Conservation (phyloP, 2,797 vertebrate genomes). For the Enteromius afrohamiltoni region DNA sequence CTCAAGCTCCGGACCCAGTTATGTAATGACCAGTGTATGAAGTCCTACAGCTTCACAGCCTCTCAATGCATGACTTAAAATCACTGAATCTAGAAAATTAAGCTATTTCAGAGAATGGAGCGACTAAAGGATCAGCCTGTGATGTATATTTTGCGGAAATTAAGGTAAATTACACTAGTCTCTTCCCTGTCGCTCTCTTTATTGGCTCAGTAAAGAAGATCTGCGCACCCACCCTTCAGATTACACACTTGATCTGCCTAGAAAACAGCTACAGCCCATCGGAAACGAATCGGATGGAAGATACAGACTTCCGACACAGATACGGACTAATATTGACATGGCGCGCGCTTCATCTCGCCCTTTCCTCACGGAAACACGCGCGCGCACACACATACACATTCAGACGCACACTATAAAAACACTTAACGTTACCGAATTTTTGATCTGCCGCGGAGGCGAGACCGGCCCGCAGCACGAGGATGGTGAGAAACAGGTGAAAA, state of each 20-base stretch:
- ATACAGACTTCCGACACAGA: neutral
- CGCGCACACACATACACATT: neutral
- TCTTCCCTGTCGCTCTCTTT: neutral
- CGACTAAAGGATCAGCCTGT: neutral
- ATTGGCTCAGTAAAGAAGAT: neutral
- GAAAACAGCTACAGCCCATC: neutral
- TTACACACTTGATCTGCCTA: neutral
- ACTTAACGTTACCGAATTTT: slow-evolving; percentile 67
- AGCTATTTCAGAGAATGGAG: neutral
- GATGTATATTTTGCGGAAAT: neutral
- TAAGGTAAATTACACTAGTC: neutral
- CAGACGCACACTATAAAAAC: neutral
- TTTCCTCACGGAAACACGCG: neutral
- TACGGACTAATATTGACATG: neutral
- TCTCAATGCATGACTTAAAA: neutral
- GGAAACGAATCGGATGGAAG: neutral
- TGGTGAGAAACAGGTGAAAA: slow-evolving; percentile 51
- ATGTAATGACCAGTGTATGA: slow-evolving; percentile 31
- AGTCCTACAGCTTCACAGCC: neutral
- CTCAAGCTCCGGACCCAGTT: slow-evolving; percentile 20
- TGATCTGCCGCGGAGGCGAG: slow-evolving; percentile 57
- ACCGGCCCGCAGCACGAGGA: slow-evolving; percentile 49
- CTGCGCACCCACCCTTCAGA: neutral
- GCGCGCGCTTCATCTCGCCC: slow-evolving; percentile 25
- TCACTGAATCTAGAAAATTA: neutral